These are phyloP conservation scores for Lycorma delicatula DNA, from an alignment of 1,140 invertebrate genomes.

Conservation along the genomic window DNA sequence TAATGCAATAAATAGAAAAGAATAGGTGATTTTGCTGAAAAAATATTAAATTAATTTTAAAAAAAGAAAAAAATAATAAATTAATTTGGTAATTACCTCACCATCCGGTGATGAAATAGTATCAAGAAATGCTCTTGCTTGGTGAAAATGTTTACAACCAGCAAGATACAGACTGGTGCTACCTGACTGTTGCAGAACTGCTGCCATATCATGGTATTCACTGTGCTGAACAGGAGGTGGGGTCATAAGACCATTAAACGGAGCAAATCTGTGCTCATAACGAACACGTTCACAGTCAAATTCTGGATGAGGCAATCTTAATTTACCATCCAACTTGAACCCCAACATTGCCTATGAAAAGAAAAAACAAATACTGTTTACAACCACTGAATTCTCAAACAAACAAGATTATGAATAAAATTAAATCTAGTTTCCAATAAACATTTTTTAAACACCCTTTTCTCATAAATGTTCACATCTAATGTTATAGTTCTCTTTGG, in stretches of 20 bases:
- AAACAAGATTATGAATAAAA: too few relatives aligned
- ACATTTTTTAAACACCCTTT: too few relatives aligned
- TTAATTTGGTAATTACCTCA: constrained; percentile 53
- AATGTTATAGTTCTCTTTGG: too few relatives aligned
- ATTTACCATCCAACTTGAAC: constrained; percentile 58
- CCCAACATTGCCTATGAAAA: constrained; percentile 58
- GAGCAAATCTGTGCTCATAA: constrained; percentile 87
- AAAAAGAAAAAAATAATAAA: too few relatives aligned
- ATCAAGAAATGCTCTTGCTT: constrained; percentile 77
- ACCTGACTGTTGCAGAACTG: constrained; percentile 36
- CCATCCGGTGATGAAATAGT: constrained; percentile 63
- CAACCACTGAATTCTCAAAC: too few relatives aligned
- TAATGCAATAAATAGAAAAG: too few relatives aligned
- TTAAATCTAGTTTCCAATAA: too few relatives aligned
- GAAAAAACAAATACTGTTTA: too few relatives aligned
- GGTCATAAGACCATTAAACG: constrained; percentile 75
- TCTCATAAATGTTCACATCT: too few relatives aligned
- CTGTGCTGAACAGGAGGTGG: constrained; percentile 83
- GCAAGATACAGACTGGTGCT: constrained; percentile 58
- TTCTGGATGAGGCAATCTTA: constrained; percentile 68
- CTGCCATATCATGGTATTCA: constrained; percentile 67
- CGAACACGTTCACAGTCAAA: constrained; percentile 91
- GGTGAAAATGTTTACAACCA: constrained; percentile 85
- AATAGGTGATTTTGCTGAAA: too few relatives aligned
- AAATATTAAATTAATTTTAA: too few relatives aligned